Conservation (phyloP, 2,888 invertebrate genomes). For the Gerris lacustris region DNA sequence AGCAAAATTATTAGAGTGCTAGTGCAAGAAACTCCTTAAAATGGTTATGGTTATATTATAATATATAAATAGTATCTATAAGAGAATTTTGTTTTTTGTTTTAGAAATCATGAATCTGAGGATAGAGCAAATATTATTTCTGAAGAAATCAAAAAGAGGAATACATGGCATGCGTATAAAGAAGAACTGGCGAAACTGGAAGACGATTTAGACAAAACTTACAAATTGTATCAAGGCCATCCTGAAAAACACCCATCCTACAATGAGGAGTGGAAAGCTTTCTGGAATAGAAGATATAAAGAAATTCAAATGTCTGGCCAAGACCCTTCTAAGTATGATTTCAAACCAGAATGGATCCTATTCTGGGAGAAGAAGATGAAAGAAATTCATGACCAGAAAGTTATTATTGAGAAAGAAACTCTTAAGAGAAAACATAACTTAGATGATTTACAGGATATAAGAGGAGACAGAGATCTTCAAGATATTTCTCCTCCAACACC, state of each 20-base stretch:
- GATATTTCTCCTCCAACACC: conserved; percentile 26
- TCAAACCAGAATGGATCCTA: conserved; percentile 77
- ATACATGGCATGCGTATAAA: conserved; percentile 46
- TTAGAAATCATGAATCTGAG: neutral
- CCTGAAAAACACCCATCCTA: conserved; percentile 81
- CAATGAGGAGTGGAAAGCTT: conserved; percentile 80
- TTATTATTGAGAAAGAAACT: conserved; percentile 53
- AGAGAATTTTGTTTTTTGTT: neutral
- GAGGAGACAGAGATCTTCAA: conserved; percentile 16
- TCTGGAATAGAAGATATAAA: conserved; percentile 73
- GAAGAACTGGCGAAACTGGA: conserved; percentile 40
- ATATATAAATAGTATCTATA: too few species aligned
- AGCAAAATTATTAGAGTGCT: too few species aligned
- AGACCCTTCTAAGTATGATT: conserved; percentile 68
- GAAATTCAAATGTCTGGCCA: conserved; percentile 55
- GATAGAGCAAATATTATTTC: conserved; percentile 13
- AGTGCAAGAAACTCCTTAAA: too few species aligned
- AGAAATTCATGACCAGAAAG: conserved; percentile 58
- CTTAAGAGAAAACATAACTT: conserved; percentile 43
- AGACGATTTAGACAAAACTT: conserved; percentile 29
- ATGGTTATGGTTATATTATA: too few species aligned
- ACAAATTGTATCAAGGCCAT: conserved; percentile 62
- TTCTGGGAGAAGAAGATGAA: conserved; percentile 75
- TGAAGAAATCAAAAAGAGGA: conserved; percentile 29
- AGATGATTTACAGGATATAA: neutral